Conservation (phyloP, 2,888 invertebrate species). For the Plebejus argus region DNA sequence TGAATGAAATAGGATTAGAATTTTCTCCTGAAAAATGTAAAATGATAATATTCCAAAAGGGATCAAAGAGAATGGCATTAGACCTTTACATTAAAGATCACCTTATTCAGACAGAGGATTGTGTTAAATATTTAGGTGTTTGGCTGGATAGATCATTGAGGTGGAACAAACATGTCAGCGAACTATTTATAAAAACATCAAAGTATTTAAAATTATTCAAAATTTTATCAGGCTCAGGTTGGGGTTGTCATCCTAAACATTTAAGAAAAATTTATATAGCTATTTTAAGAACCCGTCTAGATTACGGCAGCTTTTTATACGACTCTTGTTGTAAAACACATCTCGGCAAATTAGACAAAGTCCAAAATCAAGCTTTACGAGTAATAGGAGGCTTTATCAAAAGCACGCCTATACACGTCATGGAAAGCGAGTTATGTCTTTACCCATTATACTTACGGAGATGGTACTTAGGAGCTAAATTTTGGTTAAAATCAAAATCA, state of each 20-base stretch:
- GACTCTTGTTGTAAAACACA: too few relatives aligned
- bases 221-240: conserved; percentile 41
- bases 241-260: conserved; percentile 10
- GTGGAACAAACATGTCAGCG: conserved; percentile 46
- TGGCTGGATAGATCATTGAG: conserved; percentile 44
- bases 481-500: too few relatives aligned
- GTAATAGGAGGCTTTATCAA: not conserved
- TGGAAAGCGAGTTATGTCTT: too few relatives aligned
- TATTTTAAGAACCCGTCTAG: too few relatives aligned
- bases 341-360: too few relatives aligned
- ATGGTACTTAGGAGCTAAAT: conserved; percentile 7
- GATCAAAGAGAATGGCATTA: conserved; percentile 32
- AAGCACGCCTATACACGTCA: too few relatives aligned
- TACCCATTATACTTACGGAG: too few relatives aligned
- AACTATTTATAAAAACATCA: conserved; percentile 36
- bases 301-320: too few relatives aligned
- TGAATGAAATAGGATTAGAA: conserved; percentile 36
- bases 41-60: conserved; percentile 43
- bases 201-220: conserved; percentile 45
- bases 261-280: not conserved
- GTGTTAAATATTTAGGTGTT: conserved; percentile 45
- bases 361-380: not conserved
- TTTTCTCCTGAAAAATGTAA: conserved; percentile 43
- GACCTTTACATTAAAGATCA: conserved; percentile 34
- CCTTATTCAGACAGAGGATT: conserved; percentile 23